Conservation (phyloP, 2,797 vertebrate genomes). For the Chloroceryle inda region DNA sequence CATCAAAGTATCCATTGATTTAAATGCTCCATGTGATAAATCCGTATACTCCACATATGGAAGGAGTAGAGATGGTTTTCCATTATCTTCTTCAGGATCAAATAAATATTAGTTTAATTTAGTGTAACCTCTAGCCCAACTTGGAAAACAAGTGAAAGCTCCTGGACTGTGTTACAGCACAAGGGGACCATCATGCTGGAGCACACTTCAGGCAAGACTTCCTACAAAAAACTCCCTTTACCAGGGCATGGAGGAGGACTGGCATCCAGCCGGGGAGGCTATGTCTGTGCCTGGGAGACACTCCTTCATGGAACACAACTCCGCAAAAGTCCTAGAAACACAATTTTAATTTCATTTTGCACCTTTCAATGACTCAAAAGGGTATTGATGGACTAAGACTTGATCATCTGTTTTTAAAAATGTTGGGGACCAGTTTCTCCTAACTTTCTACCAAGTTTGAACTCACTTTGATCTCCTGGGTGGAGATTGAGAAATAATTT, state of each 20-base stretch:
- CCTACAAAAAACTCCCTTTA: not conserved
- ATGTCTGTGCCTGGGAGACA: constrained; percentile 1
- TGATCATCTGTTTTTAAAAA: not conserved
- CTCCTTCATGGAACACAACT: not conserved
- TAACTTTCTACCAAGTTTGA: not conserved
- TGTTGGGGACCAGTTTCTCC: not conserved
- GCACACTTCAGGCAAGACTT: not conserved
- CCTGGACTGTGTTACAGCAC: not conserved
- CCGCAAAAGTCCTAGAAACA: not conserved
- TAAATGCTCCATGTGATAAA: not conserved
- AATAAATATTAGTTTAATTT: not conserved
- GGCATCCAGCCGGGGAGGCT: not conserved
- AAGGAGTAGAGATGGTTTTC: not conserved
- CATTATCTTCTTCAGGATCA: not conserved
- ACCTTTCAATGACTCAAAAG: not conserved
- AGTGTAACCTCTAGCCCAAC: not conserved
- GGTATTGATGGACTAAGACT: not conserved
- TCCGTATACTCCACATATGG: not conserved
- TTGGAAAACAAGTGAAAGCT: constrained; percentile 10
- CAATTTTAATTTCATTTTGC: constrained; percentile 19
- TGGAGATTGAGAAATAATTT: not conserved
- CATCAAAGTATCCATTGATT: not conserved
- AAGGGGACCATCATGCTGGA: not conserved
- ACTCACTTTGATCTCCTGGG: not conserved
- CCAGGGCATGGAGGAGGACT: not conserved